Evolutionary conservation across 2,113 vertebrate genomes (phyloP), one percentile per base, ranked within the genome.

Genomic region (Onychostruthus taczanowskii): DNA sequence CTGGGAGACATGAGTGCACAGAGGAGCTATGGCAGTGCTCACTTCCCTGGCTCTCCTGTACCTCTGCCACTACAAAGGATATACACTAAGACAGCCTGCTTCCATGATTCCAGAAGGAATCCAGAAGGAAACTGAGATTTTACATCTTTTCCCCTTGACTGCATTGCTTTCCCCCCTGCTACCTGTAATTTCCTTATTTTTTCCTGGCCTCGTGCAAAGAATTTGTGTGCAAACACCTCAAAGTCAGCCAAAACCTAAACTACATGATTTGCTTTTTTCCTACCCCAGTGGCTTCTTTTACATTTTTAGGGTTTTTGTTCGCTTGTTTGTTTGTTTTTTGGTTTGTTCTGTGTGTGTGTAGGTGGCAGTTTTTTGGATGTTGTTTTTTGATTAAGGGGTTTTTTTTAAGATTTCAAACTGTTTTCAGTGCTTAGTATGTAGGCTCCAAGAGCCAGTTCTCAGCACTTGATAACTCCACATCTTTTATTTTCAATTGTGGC

Each of bases 401-500:
- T 53, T 62, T 49, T 84, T 64, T 53, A 59, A 63, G 35, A 23
- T 64, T 94, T 89, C 64, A 67, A 67, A 37, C 73, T 74, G 61
- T 78, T 84, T 56, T 44, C 46, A 74, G 47, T 23, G 15, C 44
- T 90, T 81, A 72, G 31, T 6, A 1, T 30, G 33, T 66, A 67
- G 62, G 52, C 69, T 84, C 22, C 52, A 52, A 47, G 26, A 96
- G 52, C 62, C 44, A 53, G 56, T 80, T 95, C 79, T 93, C 84
- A 93, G 64, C 63, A 37, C 88, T 90, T 62, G 37, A 86, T 85
- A 78, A 44, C 44, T 93, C 79, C 49, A 62, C 6, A 5, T 68
- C n/a, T 95, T 95, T 95, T 84, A 47, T 95, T 97, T 95, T 59
- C 55, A 91, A 83, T 89, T 96, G 77, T 73, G 88, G 94, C 92